Evolutionary conservation across 2,113 vertebrate species (phyloP).

Genomic region (Otus sunia): DNA sequence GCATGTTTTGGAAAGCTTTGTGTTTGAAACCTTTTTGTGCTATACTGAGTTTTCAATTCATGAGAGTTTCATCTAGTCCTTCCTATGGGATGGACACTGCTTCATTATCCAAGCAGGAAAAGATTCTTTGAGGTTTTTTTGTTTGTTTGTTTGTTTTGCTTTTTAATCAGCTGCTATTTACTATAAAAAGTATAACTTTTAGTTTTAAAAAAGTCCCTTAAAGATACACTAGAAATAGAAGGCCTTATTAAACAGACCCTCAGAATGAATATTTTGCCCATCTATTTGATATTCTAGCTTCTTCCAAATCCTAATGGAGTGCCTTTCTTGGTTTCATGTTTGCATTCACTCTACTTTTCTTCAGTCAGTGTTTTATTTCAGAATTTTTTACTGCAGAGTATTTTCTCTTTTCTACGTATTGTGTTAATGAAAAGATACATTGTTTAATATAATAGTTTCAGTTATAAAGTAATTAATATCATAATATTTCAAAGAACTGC

Average conservation of each 20-base stretch:
- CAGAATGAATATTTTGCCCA: not conserved
- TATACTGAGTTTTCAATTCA: not conserved
- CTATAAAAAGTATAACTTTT: not conserved
- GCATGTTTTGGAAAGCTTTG: not conserved
- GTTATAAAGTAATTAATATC: not conserved
- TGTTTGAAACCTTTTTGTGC: not conserved
- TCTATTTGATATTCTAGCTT: not conserved
- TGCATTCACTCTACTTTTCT: not conserved
- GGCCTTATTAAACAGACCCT: not conserved
- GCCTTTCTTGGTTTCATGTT: not conserved
- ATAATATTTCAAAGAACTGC: not conserved
- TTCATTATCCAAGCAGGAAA: not conserved
- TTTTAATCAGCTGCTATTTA: not conserved
- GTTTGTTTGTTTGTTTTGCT: not conserved
- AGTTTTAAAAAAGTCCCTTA: not conserved
- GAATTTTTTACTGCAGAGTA: not conserved
- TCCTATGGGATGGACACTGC: not conserved
- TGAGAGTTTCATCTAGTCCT: not conserved
- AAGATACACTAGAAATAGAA: not conserved
- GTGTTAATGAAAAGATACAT: not conserved
- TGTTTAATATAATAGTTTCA: not conserved
- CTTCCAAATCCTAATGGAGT: not conserved
- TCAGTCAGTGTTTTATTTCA: not conserved
- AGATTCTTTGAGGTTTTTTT: fast-evolving
- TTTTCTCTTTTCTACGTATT: not conserved